Conservation (phyloP, 23 tunicate genomes). For the Phallusia fumigata region DNA sequence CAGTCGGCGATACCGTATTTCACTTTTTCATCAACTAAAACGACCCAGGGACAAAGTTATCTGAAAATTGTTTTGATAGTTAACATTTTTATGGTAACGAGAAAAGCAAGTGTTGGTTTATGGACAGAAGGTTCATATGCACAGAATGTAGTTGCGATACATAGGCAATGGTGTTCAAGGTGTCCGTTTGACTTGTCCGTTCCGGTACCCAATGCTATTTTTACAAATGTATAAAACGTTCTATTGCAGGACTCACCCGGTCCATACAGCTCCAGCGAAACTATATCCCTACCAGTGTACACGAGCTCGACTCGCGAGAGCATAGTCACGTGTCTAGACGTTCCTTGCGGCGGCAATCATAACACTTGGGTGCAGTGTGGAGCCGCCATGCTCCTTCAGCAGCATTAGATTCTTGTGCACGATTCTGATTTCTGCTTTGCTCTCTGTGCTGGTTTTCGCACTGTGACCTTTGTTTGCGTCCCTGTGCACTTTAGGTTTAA, state of each 20-base stretch:
- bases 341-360: conserved; percentile 70
- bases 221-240: background rate
- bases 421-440: background rate
- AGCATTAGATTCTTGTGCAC: conserved; percentile 20
- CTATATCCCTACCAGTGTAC: conserved; percentile 84
- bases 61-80: too few species aligned
- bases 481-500: background rate
- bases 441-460: background rate
- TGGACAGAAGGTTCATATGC: too few species aligned
- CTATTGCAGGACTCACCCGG: conserved; percentile 45
- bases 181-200: background rate
- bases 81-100: too few species aligned
- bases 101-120: too few species aligned
- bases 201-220: background rate
- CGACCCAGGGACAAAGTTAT: too few species aligned
- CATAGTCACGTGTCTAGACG: conserved; percentile 81
- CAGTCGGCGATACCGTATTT: too few species aligned
- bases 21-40: too few species aligned
- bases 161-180: too few species aligned
- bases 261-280: conserved; percentile 57
- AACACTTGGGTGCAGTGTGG: conserved; percentile 84
- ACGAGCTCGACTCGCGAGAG: conserved; percentile 79
- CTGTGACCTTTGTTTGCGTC: background rate
- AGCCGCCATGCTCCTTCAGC: conserved; percentile 75
- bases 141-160: too few species aligned